Percentiles rank a stretch among this genome's conserved stretches.
Conservation (phyloP, 2,113 vertebrate genomes). For the Zosterops borbonicus region DNA sequence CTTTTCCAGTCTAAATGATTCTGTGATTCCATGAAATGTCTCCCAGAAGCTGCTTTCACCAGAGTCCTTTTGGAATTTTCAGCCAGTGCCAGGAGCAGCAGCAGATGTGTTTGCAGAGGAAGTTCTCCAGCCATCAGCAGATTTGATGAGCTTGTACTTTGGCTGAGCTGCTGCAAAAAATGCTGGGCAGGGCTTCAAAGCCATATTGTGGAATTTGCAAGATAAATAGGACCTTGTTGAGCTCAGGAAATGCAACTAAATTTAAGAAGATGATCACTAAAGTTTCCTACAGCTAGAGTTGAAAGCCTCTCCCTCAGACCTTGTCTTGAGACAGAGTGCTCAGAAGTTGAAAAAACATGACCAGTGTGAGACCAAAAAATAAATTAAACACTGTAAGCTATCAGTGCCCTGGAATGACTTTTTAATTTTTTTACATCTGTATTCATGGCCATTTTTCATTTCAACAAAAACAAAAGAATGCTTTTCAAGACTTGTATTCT, state of each 20-base stretch:
- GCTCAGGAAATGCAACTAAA: not conserved
- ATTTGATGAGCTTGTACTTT: conserved; percentile 15
- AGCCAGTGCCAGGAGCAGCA: not conserved
- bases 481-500: not conserved
- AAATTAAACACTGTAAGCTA: not conserved
- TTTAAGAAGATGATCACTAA: not conserved
- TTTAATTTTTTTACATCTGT: not conserved
- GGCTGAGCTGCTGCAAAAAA: not conserved
- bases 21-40: not conserved
- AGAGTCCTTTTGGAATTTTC: not conserved
- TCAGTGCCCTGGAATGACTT: not conserved
- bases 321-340: not conserved
- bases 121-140: conserved; percentile 28
- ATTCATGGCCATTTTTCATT: not conserved
- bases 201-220: not conserved
- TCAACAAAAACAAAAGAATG: not conserved
- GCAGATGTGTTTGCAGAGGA: conserved; percentile 44
- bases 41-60: not conserved
- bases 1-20: not conserved
- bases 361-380: not conserved
- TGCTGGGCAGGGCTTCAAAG: conserved; percentile 4
- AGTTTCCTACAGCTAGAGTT: not conserved
- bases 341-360: not conserved
- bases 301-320: not conserved
- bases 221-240: not conserved